phyloP scores from a whole-genome alignment of 2,888 invertebrate genomes.

The Agrochola litura region DNA sequence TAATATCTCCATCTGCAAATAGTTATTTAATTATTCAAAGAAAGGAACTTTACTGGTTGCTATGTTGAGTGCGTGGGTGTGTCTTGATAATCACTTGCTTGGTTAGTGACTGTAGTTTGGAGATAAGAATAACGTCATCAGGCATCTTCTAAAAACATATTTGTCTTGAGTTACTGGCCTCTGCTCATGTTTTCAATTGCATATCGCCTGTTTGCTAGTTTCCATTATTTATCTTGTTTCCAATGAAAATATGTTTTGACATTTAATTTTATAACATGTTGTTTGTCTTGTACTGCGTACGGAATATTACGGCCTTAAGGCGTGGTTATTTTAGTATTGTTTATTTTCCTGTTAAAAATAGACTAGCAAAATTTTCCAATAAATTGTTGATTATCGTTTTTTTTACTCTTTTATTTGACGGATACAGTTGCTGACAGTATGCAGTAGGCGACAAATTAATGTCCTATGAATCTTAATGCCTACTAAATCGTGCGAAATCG shows the following conservation, averaged over 20 bases:
- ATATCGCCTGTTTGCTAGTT: constrained; percentile 82
- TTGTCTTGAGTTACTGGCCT: constrained; percentile 82
- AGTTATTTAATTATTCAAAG: constrained; percentile 46
- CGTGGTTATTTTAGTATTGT: constrained; percentile 39
- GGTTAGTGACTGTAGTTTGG: constrained; percentile 75
- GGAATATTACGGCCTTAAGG: constrained; percentile 58
- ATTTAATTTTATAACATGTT: constrained; percentile 79
- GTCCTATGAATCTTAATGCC: neutral
- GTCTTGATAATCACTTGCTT: constrained; percentile 82
- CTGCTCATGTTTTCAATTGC: constrained; percentile 84
- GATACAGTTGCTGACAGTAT: neutral
- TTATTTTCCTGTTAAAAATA: constrained; percentile 18
- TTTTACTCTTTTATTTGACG: neutral
- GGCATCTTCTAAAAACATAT: constrained; percentile 85
- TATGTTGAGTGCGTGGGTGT: constrained; percentile 85
- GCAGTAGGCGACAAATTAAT: neutral
- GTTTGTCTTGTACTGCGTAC: constrained; percentile 73
- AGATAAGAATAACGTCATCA: constrained; percentile 81
- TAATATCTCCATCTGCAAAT: constrained; percentile 42
- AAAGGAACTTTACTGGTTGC: constrained; percentile 74
- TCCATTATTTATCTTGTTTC: constrained; percentile 88
- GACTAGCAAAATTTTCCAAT: neutral
- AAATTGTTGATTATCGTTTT: neutral
- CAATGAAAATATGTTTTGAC: constrained; percentile 87
- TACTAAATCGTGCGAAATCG: neutral